Evolutionary conservation across 2,888 invertebrate genomes (phyloP), one percentile per base, ranked within the genome.

Genomic region (Dryobotodes eremita): DNA sequence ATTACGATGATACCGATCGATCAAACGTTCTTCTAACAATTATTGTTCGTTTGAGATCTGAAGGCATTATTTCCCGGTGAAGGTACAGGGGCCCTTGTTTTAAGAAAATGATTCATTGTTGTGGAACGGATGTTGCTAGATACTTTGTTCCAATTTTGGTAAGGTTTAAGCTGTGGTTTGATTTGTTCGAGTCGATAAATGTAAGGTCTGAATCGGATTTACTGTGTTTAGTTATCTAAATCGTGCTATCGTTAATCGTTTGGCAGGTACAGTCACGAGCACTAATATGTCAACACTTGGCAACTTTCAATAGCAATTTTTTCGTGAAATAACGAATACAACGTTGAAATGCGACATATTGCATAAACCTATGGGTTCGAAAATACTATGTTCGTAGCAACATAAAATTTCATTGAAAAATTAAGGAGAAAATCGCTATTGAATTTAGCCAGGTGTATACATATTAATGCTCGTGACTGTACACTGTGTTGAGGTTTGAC

Each of bases 1-100:
- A 95, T 95, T 94, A 94, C 93, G 91, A 93, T 91, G 95, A 94
- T 95, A 94, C 91, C 85, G 91, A 95, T 94, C 94, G 90, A 92
- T 92, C 92, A 90, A 91, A 88, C 88, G 88, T 87, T 86, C 88
- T 90, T 92, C 88, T 88, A 88, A 89, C 92, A 92, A 94, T 95
- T 94, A 94, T 91, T 87, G 90, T 92, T 93, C 92, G 92, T 93
- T 90, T 84, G 82, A 88, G 89, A 89, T 91, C 88, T 90, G 88
- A 89, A 90, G 85, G 87, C 85, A 85, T 90, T 90, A 90, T 89
- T 81, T 88, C 71, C 76, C 83, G 90, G 92, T 92, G 90, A 92
- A 93, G 91, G 92, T 91, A 92, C 84, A 79, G 73, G 55, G 83
- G 87, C 86, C 83, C 84, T 83, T 80, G 80, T 87, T 86, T 86